phyloP scores from a whole-genome alignment of 2,797 vertebrate species.

The Moxostoma hubbsi region DNA sequence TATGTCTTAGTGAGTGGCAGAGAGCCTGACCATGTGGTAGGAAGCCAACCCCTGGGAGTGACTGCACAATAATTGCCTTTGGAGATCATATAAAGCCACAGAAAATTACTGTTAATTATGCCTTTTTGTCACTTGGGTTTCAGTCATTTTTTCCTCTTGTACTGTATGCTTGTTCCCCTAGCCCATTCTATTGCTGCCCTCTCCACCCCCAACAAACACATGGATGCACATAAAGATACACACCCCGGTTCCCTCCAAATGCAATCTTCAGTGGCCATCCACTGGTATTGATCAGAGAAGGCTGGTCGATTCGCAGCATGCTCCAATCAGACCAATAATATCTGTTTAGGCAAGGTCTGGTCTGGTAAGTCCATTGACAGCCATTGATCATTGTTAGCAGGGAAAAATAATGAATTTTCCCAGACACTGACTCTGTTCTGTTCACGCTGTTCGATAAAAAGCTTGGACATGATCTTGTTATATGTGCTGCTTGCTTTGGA shows the following conservation, averaged over 20 bases:
- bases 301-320: conserved; percentile 44
- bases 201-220: too few relatives aligned
- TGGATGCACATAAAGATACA: too few relatives aligned
- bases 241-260: conserved; percentile 1
- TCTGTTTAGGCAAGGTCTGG: conserved; percentile 44
- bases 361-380: conserved; percentile 53
- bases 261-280: conserved; percentile 50
- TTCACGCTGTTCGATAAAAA: conserved; percentile 34
- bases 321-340: conserved; percentile 43
- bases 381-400: conserved; percentile 56
- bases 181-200: too few relatives aligned
- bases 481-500: conserved; percentile 27
- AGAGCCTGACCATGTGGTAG: conserved; percentile 16
- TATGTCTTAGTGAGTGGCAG: conserved; percentile 35
- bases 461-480: conserved; percentile 38
- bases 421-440: conserved; percentile 30
- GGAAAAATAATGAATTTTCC: conserved; percentile 52
- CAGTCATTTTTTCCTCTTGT: background rate
- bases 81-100: conserved; percentile 67
- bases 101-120: conserved; percentile 79
- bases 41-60: conserved; percentile 11
- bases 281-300: conserved; percentile 50
- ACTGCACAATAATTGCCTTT: conserved; percentile 44
- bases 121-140: conserved; percentile 72
- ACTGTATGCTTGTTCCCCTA: too few relatives aligned